Evolutionary conservation across 1,140 invertebrate species (phyloP).

Genomic region (Stegodyphus mimosarum): DNA sequence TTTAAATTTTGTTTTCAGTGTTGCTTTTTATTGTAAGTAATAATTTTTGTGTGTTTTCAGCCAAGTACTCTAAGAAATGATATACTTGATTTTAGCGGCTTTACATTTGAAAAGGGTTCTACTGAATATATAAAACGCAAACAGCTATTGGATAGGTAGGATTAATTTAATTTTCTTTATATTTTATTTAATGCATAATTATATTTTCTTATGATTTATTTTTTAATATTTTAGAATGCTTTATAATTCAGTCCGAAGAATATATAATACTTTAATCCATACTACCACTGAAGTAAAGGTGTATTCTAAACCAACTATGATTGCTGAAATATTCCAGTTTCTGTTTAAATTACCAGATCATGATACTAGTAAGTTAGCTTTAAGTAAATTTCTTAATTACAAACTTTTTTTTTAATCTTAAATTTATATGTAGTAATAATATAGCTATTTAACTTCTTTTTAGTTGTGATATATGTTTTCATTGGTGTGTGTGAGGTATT

Average conservation of each 20-base stretch:
- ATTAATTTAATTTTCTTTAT: not conserved
- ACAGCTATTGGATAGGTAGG: constrained; percentile 34
- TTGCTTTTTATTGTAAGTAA: not conserved
- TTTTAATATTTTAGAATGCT: constrained; percentile 38
- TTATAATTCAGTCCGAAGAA: constrained; percentile 52
- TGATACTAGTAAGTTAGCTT: constrained; percentile 43
- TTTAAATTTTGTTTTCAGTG: too few relatives aligned
- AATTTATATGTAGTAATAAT: too few relatives aligned
- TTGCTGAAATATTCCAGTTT: constrained; percentile 50
- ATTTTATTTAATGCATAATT: not conserved
- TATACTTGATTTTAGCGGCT: constrained; percentile 51
- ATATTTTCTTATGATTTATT: not conserved
- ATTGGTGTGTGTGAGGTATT: too few relatives aligned
- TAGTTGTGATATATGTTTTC: too few relatives aligned
- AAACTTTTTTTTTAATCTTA: not conserved
- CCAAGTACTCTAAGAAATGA: constrained; percentile 37
- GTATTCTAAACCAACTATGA: constrained; percentile 53
- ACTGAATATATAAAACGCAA: constrained; percentile 39
- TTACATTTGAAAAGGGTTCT: constrained; percentile 45
- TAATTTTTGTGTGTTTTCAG: constrained; percentile 24
- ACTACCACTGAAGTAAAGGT: constrained; percentile 52
- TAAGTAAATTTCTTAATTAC: not conserved
- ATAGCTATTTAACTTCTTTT: too few relatives aligned
- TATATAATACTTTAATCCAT: constrained; percentile 58
- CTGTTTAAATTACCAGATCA: constrained; percentile 46